Evolutionary conservation across 2,113 vertebrate genomes (phyloP), one percentile per base, ranked within the genome.

Genomic region (Megalops atlanticus): DNA sequence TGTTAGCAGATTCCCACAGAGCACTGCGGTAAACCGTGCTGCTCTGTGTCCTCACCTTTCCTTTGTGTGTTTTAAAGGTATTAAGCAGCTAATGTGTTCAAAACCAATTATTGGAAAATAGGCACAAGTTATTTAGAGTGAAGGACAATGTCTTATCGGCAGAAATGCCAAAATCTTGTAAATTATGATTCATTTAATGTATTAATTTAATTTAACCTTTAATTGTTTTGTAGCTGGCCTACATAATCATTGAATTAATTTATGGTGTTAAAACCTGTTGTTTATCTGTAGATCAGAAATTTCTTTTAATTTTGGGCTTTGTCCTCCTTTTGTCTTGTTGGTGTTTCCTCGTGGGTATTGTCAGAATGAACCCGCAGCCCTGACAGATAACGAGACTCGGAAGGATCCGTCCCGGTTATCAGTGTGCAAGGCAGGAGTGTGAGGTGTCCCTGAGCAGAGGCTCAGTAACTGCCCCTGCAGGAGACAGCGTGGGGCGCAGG

Each of bases 201-300:
- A 87, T 92, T 92, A 84, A 90, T 90, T 91, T 89, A 88, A 90
- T 75, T 86, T 83, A 80, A 75, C 80, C 58, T 82, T 91, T 92
- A 85, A 89, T 92, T 92, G 89, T 91, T 95, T 94, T 95, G 97
- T 99, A 98, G 98, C 98, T 96, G 98, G 98, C 95, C 98, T 99
- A 99, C 98, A 96, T 89, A 85, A 93, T 94, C 86, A 93, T 93
- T 87, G 81, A 83, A 91, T 96, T 98, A 97, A 98, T 95, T 98
- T 98, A 98, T 98, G 93, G 88, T 90, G 89, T 95, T 95, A 90
- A 64, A 91, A 94, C 89, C 93, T 92, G 90, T 91, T 41, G 86
- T 80, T 74, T 94, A 95, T 94, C 93, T 94, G 92, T 93, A 89
- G 93, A 94, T 91, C 92, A 91, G 92, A 94, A 92, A 85, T 92